Base-by-base conservation (phyloP, 1,140 invertebrate species). In the Pseudomyrmex sp. region DNA sequence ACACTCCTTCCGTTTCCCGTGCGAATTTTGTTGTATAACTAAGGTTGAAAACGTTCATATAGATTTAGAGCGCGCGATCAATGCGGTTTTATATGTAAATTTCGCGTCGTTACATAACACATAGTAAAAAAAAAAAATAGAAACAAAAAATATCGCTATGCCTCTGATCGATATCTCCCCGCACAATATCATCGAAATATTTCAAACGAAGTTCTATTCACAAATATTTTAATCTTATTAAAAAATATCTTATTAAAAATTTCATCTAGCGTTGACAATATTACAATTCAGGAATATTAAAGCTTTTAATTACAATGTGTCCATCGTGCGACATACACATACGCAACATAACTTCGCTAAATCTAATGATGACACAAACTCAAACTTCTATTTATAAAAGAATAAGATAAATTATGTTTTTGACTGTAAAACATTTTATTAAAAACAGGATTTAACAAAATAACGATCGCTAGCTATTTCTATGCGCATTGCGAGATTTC, bases 191-290 rank as follows among this genome's bases (percentile, higher is more conserved):
- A 23, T 2, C 18, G 44, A 46, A 69, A 79, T 7, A 15, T 59
- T 69, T 46, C 3, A 0, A 58, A 54, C 9, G 2, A 79, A 20
- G 70, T 59, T 79, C 70, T 13, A 48, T 76, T 35, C 35, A 65
- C 48, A n/a, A 48, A 50, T 50, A 35, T 69, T 69, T 79, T 70
- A 70, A 79, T 59, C 44, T 77, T 77, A 68, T 77, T 68, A 56
- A 58, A 66, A 56, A 46, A 68, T 65, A n/a, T n/a, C n/a, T n/a
- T n/a, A n/a, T n/a, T n/a, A n/a, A 52, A 8, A 48, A 70, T 70
- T 69, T 46, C 26, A 79, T 79, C 48, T 48, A 79, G 13, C 44
- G 15, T 13, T 35, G 50, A 12, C 9, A 2, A 68, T 20, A 70
- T 58, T 58, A 48, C 20, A 8, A 10, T 46, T 12, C 13, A 44